Evolutionary conservation across 2,797 vertebrate genomes (phyloP), one percentile per base, ranked within the genome.

Genomic region (Falco biarmicus): DNA sequence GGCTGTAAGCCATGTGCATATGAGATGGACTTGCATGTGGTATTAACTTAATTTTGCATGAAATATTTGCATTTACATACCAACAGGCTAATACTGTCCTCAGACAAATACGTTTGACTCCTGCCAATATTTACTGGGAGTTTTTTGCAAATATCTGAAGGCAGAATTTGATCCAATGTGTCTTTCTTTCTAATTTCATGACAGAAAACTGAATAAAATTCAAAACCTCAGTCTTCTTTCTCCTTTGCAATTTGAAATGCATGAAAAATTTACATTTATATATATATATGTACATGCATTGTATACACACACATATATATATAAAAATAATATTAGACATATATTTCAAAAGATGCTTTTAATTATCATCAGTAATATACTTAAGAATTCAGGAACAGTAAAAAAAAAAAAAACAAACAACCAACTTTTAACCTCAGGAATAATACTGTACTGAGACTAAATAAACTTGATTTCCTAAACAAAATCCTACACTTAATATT

Each of bases 41-140:
- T 98, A 98, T 96, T 95, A 94, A 91, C 71, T 97, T 97, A 93
- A 96, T 96, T 97, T 98, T 99, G 99, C 98, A 99, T 98, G 98
- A 98, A 97, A 97, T 98, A 96, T 97, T 97, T 98, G 98, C 98
- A 97, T 98, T 98, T 98, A 97, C 80, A 91, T 32, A 82, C 37
- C 32, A 77, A 85, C 69, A 43, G 66, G 75, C 80, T 84, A 78
- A 82, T 86, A 84, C 53, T 87, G 74, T 94, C 95, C 77, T 92
- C 81, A 75, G 59, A 95, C 56, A 78, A 91, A 64, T 39, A 53
- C 91, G 86, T 84, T 94, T 95, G 60, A 91, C 47, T 95, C 84
- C 88, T 85, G 48, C 25, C 41, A 54, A 77, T 81, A 70, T 45
- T 87, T 59, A 80, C 53, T 54, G 45, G 85, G 80, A 94, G 54